Percentiles rank a stretch among this genome's conserved stretches.
Conservation (phyloP, 2,888 invertebrate species). For the Lissonota sp. region DNA sequence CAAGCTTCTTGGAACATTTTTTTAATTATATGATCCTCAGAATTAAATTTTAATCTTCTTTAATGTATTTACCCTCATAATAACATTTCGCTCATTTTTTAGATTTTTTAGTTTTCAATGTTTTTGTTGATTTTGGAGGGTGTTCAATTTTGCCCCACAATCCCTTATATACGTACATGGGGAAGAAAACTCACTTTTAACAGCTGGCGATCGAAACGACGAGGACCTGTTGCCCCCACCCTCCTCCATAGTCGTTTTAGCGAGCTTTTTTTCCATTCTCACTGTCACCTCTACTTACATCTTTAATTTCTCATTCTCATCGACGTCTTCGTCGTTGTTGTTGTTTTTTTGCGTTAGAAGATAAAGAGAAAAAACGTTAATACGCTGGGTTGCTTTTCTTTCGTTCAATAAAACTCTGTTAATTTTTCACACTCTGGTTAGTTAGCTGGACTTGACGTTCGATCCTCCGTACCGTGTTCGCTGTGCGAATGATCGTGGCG, state of each 20-base stretch:
- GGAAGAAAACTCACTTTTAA: constrained; percentile 47
- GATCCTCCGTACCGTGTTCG: constrained; percentile 44
- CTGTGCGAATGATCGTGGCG: constrained; percentile 24
- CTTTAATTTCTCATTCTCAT: background rate
- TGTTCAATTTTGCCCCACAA: too few species aligned
- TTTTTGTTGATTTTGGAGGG: too few species aligned
- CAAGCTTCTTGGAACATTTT: too few species aligned
- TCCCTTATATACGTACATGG: too few species aligned
- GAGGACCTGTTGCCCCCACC: constrained; percentile 41
- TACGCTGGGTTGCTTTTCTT: constrained; percentile 28
- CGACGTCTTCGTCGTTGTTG: too few species aligned
- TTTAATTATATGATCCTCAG: too few species aligned
- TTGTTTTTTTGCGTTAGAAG: constrained; percentile 46
- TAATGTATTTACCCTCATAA: too few species aligned
- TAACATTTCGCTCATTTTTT: too few species aligned
- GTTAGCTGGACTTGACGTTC: constrained; percentile 54
- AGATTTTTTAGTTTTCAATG: too few species aligned
- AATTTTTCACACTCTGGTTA: constrained; percentile 63
- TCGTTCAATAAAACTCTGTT: constrained; percentile 55
- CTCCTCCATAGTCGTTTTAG: constrained; percentile 46
- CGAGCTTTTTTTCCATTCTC: constrained; percentile 38
- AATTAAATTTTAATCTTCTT: too few species aligned
- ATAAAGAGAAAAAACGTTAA: constrained; percentile 53
- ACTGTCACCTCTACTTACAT: constrained; percentile 53
- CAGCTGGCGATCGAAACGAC: constrained; percentile 56